Evolutionary conservation across 2,113 vertebrate genomes (phyloP).

Genomic region (Nannospalax galili): DNA sequence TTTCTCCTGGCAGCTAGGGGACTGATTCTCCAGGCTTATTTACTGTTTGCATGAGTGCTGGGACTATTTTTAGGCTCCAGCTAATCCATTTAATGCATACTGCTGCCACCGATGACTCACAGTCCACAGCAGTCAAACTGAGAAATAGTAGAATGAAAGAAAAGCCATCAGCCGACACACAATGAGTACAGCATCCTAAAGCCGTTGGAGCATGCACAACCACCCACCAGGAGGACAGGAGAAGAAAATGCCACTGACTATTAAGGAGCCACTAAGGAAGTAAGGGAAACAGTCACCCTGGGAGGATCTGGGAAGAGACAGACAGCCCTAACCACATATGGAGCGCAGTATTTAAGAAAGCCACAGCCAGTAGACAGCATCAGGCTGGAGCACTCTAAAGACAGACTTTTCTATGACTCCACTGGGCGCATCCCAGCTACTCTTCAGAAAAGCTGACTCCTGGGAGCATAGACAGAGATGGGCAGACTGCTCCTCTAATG

Average conservation of each 20-base stretch:
- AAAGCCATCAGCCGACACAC: background rate
- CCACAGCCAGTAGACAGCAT: background rate
- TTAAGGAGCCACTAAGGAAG: background rate
- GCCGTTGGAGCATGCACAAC: accelerated
- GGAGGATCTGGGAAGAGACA: background rate
- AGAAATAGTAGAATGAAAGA: constrained; percentile 48
- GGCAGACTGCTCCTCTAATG: background rate
- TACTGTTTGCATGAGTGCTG: constrained; percentile 28
- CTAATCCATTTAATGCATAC: constrained; percentile 67
- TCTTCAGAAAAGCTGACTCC: background rate
- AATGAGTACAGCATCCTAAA: background rate
- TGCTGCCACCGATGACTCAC: constrained; percentile 55
- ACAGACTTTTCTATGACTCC: background rate
- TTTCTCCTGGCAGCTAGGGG: constrained; percentile 23
- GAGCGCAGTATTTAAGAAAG: background rate
- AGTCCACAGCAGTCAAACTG: constrained; percentile 36
- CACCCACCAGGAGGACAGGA: background rate
- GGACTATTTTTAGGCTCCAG: constrained; percentile 70
- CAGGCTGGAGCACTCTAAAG: background rate
- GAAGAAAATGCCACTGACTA: background rate
- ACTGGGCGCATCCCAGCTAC: background rate
- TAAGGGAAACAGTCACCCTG: background rate
- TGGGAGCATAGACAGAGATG: background rate
- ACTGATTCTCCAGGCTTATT: background rate
- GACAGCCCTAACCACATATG: background rate